Conservation (phyloP, 1,140 invertebrate genomes). For the Lanistes nyassanus region DNA sequence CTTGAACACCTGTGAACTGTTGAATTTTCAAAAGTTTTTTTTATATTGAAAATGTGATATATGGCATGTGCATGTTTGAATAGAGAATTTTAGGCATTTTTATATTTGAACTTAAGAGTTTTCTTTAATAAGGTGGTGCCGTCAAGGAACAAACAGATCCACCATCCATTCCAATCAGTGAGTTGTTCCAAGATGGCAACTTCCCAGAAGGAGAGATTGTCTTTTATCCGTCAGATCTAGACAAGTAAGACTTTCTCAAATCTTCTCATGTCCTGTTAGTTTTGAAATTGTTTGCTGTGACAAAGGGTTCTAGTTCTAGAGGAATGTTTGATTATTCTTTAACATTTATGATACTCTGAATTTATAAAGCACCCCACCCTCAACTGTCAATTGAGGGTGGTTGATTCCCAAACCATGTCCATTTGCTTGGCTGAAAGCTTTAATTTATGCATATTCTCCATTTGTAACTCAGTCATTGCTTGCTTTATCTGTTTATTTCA, state of each 20-base stretch:
- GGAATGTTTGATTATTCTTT: neutral
- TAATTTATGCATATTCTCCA: too few relatives aligned
- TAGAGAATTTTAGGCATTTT: too few relatives aligned
- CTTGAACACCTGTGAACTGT: too few relatives aligned
- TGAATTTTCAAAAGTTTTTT: too few relatives aligned
- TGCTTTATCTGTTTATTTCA: too few relatives aligned
- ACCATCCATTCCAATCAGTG: constrained; percentile 85
- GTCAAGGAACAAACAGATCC: constrained; percentile 80
- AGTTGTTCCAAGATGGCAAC: constrained; percentile 85
- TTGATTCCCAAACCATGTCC: too few relatives aligned
- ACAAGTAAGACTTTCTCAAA: constrained; percentile 52
- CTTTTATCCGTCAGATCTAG: constrained; percentile 63
- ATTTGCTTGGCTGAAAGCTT: too few relatives aligned
- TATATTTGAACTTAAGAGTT: too few relatives aligned
- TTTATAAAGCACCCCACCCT: neutral
- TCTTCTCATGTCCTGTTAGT: neutral
- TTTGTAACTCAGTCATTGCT: too few relatives aligned
- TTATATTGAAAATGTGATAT: too few relatives aligned
- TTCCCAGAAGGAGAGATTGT: constrained; percentile 69
- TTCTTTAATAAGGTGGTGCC: constrained; percentile 21
- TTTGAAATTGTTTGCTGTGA: constrained; percentile 16
- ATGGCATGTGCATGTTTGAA: too few relatives aligned
- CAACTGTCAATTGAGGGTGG: too few relatives aligned
- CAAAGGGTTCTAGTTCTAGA: constrained; percentile 9
- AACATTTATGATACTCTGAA: neutral